These are phyloP conservation scores for Allacma fusca DNA, from an alignment of 2,888 invertebrate genomes.

Conservation along the genomic window DNA sequence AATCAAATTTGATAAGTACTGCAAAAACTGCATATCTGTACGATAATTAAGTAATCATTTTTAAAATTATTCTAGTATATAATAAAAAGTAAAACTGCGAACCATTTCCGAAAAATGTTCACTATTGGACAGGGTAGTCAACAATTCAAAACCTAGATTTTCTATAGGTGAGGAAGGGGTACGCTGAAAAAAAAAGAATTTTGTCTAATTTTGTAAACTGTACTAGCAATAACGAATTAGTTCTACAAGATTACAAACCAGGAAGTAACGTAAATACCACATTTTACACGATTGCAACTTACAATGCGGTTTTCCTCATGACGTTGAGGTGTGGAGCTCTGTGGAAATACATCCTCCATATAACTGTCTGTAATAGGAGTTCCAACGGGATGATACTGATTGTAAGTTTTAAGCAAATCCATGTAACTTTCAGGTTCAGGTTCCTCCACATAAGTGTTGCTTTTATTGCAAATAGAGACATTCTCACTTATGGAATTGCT, in stretches of 20 bases:
- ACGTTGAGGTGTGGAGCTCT: not conserved
- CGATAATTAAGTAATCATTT: too few relatives aligned
- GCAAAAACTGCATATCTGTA: not conserved
- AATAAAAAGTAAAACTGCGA: too few relatives aligned
- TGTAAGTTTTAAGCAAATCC: slow-evolving; percentile 34
- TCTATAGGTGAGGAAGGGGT: slow-evolving; percentile 28
- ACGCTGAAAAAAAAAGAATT: not conserved
- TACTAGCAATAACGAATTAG: too few relatives aligned
- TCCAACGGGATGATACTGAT: slow-evolving; percentile 30
- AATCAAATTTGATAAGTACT: not conserved
- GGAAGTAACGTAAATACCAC: not conserved
- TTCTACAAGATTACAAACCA: too few relatives aligned
- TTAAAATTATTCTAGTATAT: too few relatives aligned
- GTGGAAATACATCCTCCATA: slow-evolving; percentile 36
- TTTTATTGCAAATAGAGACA: too few relatives aligned
- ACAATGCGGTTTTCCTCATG: slow-evolving; percentile 50
- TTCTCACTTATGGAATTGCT: too few relatives aligned
- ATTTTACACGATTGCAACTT: not conserved
- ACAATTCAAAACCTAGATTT: slow-evolving; percentile 45
- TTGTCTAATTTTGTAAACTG: too few relatives aligned
- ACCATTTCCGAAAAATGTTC: slow-evolving; percentile 47
- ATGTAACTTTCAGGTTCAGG: slow-evolving; percentile 28
- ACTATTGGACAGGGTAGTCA: slow-evolving; percentile 31
- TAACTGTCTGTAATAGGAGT: slow-evolving; percentile 45
- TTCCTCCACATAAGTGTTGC: not conserved